phyloP scores from a whole-genome alignment of 2,113 vertebrate species.

The Malurus cyaneus region DNA sequence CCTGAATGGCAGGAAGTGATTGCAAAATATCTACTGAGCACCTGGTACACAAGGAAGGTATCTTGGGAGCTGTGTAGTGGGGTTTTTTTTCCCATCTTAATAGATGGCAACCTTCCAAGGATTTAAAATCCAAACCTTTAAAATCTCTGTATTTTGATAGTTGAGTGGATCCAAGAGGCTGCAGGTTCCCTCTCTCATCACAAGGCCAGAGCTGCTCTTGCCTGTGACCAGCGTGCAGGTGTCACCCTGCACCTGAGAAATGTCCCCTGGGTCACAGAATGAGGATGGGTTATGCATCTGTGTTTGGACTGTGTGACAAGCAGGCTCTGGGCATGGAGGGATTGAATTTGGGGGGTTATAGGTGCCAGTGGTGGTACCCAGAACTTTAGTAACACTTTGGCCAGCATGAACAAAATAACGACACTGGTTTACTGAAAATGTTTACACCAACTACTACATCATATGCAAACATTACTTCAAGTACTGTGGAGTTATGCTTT shows the following conservation, averaged over 20 bases:
- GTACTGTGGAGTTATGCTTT: neutral
- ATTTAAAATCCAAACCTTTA: neutral
- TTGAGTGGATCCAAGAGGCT: neutral
- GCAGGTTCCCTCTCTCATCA: neutral
- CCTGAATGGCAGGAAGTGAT: neutral
- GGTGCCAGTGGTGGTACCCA: neutral
- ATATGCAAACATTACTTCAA: neutral
- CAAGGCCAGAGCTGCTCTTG: rapidly evolving
- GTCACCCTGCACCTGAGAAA: neutral
- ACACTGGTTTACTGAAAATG: neutral
- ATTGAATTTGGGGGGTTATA: neutral
- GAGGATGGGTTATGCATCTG: neutral
- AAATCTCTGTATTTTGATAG: neutral
- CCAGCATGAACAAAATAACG: neutral
- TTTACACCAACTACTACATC: neutral
- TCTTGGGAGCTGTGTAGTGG: neutral
- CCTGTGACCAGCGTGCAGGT: rapidly evolving
- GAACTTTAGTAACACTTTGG: neutral
- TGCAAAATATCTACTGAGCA: too few relatives aligned
- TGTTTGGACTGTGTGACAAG: neutral
- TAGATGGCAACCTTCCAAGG: neutral
- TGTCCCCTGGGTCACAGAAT: too few relatives aligned
- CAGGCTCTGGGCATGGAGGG: rapidly evolving
- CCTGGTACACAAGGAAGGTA: neutral
- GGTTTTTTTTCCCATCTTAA: neutral